These are phyloP conservation scores for Thalassarche chlororhynchos DNA, from an alignment of 2,113 vertebrate species.

Conservation along the genomic window DNA sequence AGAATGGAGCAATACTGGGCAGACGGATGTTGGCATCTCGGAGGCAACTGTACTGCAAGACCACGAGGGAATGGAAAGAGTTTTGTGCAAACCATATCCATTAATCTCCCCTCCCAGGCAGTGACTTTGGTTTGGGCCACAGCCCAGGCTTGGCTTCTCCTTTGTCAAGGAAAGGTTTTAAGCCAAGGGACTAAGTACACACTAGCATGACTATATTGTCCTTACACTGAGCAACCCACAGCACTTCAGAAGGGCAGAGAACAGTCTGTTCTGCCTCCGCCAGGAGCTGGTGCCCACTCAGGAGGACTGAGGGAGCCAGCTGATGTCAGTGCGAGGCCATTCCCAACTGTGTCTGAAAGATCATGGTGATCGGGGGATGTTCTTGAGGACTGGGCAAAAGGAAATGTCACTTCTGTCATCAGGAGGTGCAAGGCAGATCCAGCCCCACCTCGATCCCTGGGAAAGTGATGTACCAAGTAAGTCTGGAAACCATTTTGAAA, in stretches of 20 bases:
- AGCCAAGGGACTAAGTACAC: not conserved
- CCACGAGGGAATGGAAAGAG: not conserved
- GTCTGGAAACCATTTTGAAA: not conserved
- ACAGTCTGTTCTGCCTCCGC: not conserved
- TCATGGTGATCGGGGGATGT: accelerated
- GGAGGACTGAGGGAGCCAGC: not conserved
- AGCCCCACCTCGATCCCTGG: not conserved
- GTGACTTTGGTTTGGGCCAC: not conserved
- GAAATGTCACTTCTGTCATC: not conserved
- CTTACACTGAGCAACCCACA: not conserved
- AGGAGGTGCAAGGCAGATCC: not conserved
- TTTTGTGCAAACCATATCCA: not conserved
- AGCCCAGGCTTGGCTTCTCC: not conserved
- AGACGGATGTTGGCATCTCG: not conserved
- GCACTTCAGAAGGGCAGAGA: not conserved
- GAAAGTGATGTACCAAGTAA: not conserved
- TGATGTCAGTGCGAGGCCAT: not conserved
- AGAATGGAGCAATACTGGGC: not conserved
- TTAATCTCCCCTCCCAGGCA: not conserved
- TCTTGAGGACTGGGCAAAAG: not conserved
- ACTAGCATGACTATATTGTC: not conserved
- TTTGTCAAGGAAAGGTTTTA: not conserved
- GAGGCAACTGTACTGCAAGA: not conserved
- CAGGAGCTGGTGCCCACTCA: not conserved
- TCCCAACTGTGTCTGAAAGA: not conserved